Evolutionary conservation across 2,797 vertebrate species (phyloP).

Genomic region (Anniella stebbinsi): DNA sequence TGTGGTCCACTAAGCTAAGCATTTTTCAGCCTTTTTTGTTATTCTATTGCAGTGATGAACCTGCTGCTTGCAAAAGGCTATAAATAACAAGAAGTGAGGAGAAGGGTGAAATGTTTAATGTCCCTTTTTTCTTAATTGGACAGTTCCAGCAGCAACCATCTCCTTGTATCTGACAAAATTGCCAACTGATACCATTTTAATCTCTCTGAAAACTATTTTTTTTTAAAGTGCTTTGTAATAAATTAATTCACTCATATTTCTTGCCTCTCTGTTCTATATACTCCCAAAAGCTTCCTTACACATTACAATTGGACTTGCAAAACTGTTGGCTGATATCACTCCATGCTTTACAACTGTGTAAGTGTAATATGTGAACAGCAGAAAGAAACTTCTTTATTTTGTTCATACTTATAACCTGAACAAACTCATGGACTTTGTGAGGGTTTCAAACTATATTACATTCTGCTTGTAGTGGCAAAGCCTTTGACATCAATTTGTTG

Average conservation of each 20-base stretch:
- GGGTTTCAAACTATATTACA: neutral
- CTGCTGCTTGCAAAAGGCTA: slow-evolving; percentile 3
- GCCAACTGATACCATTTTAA: neutral
- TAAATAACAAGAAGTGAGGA: fast-evolving
- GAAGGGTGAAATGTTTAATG: slow-evolving; percentile 26
- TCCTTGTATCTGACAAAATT: slow-evolving; percentile 43
- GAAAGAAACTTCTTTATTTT: neutral
- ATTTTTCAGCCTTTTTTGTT: slow-evolving; percentile 1
- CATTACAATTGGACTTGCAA: neutral
- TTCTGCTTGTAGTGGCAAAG: neutral
- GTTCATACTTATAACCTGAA: neutral
- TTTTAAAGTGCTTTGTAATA: neutral
- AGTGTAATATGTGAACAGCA: neutral
- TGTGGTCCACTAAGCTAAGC: neutral
- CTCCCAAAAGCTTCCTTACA: neutral
- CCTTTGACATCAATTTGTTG: neutral
- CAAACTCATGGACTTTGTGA: neutral
- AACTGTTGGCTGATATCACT: neutral
- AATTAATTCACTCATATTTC: neutral
- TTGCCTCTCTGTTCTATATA: neutral
- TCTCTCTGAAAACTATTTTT: neutral
- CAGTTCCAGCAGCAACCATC: slow-evolving; percentile 28
- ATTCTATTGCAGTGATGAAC: slow-evolving; percentile 20
- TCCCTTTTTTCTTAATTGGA: slow-evolving; percentile 24
- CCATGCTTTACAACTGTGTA: neutral